A percentile compares a stretch with the other conserved stretches of the same genome.
These are phyloP conservation scores for Macrochelys suwanniensis DNA, from an alignment of 2,797 vertebrate genomes.

Conservation along the genomic window DNA sequence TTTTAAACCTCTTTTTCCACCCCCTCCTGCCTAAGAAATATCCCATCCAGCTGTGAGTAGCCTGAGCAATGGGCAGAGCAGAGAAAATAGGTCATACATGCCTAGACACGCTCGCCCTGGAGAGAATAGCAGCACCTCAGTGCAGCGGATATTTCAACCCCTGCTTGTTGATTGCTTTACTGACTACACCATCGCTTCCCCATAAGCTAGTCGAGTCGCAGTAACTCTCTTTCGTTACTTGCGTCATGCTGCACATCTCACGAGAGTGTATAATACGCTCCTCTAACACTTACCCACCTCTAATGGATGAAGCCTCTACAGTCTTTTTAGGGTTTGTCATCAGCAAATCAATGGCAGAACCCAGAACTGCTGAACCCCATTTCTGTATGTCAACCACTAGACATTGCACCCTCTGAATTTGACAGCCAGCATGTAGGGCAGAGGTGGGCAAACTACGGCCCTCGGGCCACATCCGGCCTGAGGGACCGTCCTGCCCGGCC, in stretches of 20 bases:
- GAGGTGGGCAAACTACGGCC: too few relatives aligned
- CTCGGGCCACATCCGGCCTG: too few relatives aligned
- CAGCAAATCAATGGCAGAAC: neutral
- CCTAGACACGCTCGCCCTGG: neutral
- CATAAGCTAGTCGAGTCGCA: neutral
- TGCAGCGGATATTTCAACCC: neutral
- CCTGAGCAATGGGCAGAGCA: neutral
- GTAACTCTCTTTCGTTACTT: neutral
- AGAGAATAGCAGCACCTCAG: neutral
- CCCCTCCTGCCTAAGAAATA: neutral
- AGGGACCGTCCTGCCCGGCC: too few relatives aligned
- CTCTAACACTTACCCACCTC: neutral
- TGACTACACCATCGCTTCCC: neutral
- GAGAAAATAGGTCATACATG: neutral
- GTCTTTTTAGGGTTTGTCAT: neutral
- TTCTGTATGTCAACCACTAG: neutral
- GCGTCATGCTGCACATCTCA: neutral
- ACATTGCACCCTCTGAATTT: neutral
- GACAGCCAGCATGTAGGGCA: neutral
- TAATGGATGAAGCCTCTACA: neutral
- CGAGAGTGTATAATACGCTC: neutral
- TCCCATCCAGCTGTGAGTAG: neutral
- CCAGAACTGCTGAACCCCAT: neutral
- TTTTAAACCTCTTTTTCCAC: neutral
- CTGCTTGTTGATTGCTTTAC: neutral